Percentiles rank a stretch among this genome's conserved stretches.
These are phyloP conservation scores for Eutolmus rufibarbis DNA, from an alignment of 2,888 invertebrate species.

Conservation along the genomic window DNA sequence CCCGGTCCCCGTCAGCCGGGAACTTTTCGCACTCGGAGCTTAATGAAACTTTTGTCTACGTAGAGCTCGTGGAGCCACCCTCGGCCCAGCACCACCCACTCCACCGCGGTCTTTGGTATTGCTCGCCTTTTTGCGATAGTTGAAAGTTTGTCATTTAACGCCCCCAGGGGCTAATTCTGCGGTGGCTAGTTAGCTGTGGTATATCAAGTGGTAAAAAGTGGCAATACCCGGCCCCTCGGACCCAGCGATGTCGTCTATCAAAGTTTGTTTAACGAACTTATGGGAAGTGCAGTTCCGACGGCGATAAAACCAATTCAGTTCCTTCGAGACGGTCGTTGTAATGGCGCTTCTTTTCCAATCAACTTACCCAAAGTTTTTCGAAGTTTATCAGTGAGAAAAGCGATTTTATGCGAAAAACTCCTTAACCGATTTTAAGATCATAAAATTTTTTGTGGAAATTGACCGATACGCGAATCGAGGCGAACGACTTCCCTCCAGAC, in stretches of 20 bases:
- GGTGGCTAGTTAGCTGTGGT: slow-evolving; percentile 1
- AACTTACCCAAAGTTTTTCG: neutral
- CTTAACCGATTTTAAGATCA: slow-evolving; percentile 9
- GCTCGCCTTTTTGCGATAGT: slow-evolving; percentile 33
- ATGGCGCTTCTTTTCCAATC: slow-evolving; percentile 11
- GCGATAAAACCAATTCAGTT: slow-evolving; percentile 45
- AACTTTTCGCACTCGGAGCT: slow-evolving; percentile 37
- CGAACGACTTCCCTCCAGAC: neutral
- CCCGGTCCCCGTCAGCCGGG: neutral
- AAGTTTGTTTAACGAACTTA: slow-evolving; percentile 50
- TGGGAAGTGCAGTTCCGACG: slow-evolving; percentile 49
- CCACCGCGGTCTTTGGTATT: neutral
- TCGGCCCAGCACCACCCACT: neutral
- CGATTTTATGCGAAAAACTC: slow-evolving; percentile 13
- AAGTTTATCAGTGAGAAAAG: slow-evolving; percentile 29
- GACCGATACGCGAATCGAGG: neutral
- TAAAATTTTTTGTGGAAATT: slow-evolving; percentile 13
- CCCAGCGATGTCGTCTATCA: slow-evolving; percentile 48
- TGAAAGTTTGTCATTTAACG: slow-evolving; percentile 40
- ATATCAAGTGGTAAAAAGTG: slow-evolving; percentile 42
- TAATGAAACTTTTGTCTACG: slow-evolving; percentile 43
- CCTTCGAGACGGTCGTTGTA: neutral
- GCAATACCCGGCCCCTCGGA: slow-evolving; percentile 41
- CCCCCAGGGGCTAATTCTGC: slow-evolving; percentile 32
- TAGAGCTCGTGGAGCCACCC: neutral